phyloP scores from a whole-genome alignment of 2,797 vertebrate species.

The Sebastes iracundus region DNA sequence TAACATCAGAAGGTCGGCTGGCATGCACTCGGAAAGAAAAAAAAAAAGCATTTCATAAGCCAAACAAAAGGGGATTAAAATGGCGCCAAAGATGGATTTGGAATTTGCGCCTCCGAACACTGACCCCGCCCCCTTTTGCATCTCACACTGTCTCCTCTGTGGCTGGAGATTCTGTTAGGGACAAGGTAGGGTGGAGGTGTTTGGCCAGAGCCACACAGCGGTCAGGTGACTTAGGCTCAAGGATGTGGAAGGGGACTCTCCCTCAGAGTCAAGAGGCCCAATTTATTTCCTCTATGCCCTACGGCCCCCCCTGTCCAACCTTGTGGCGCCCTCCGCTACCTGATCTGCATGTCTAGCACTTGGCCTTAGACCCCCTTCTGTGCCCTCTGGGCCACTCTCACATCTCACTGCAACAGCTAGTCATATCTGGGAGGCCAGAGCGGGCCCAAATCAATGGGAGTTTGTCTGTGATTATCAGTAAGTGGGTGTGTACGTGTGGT shows the following conservation, averaged over 20 bases:
- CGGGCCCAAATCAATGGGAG: constrained; percentile 37
- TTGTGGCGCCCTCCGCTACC: constrained; percentile 35
- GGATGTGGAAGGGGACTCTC: constrained; percentile 11
- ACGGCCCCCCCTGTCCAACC: constrained; percentile 24
- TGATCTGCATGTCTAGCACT: constrained; percentile 56
- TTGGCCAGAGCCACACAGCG: background rate
- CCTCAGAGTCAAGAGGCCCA: constrained; percentile 3
- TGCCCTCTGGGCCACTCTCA: constrained; percentile 26
- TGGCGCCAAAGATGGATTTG: constrained; percentile 58
- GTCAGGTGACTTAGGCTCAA: constrained; percentile 36
- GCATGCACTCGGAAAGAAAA: constrained; percentile 37
- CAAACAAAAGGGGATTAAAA: constrained; percentile 74
- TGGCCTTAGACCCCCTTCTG: constrained; percentile 41
- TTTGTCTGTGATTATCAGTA: constrained; percentile 53
- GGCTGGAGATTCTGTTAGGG: background rate
- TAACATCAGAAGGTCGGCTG: constrained; percentile 60
- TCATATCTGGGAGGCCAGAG: constrained; percentile 51
- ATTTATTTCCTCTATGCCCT: background rate
- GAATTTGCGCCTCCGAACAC: constrained; percentile 49
- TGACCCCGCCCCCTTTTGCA: constrained; percentile 25
- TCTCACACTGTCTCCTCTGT: constrained; percentile 28
- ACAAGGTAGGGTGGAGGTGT: background rate
- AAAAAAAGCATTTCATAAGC: constrained; percentile 45
- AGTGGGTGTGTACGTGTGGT: constrained; percentile 31
- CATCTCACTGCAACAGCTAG: constrained; percentile 26